A percentile compares a stretch with the other conserved stretches of the same genome.
Evolutionary conservation across 1,140 invertebrate genomes (phyloP).

Genomic region (Heliconius himera): DNA sequence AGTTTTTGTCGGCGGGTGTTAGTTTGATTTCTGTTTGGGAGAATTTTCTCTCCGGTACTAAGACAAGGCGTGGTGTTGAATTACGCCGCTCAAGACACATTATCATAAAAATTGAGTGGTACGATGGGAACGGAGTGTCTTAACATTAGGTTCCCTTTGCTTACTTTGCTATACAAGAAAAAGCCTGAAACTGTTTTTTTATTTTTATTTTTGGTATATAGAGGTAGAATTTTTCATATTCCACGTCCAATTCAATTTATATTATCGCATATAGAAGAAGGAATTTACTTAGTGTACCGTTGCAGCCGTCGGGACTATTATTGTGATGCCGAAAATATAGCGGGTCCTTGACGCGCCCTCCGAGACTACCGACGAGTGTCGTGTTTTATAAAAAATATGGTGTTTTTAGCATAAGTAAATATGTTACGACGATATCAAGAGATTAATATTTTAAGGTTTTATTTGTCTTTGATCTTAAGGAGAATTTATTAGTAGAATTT

Average conservation of each 20-base stretch:
- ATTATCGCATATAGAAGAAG: background rate
- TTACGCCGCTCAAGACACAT: too few species aligned
- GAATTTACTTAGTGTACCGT: constrained; percentile 28
- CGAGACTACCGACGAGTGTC: background rate
- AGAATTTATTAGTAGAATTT: too few species aligned
- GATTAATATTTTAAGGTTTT: too few species aligned
- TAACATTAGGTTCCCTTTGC: too few species aligned
- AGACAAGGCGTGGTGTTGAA: too few species aligned
- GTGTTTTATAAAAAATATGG: background rate
- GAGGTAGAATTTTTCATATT: background rate
- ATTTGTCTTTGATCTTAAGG: too few species aligned
- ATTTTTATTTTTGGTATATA: background rate
- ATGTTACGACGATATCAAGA: background rate
- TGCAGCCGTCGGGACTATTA: constrained; percentile 27
- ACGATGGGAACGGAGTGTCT: too few species aligned
- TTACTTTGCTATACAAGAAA: too few species aligned
- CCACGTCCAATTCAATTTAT: constrained; percentile 11
- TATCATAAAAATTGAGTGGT: too few species aligned
- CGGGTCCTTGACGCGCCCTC: background rate
- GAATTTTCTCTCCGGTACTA: background rate
- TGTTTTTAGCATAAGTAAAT: constrained; percentile 45
- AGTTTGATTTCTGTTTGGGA: background rate
- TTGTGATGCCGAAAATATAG: constrained; percentile 26
- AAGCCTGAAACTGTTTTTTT: too few species aligned
- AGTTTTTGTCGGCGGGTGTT: background rate